Base-by-base conservation (phyloP, 2,113 vertebrate species). In the Onychostruthus taczanowskii region DNA sequence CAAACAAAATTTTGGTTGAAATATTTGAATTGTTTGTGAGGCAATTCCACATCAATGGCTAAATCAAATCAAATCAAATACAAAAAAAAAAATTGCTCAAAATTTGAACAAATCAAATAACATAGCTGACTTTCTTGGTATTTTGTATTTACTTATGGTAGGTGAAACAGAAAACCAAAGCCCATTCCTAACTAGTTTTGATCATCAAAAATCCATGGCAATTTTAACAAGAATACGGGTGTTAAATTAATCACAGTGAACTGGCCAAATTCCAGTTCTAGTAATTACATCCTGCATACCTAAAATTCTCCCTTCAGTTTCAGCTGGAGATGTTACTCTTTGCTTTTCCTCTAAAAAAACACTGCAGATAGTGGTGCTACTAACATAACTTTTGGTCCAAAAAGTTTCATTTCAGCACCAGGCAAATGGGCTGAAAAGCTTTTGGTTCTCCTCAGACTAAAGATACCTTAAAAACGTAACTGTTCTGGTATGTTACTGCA, bases 221-320 rank as follows among this genome's bases (percentile, higher is more conserved):
- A 96, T 92, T 91, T 95, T 79, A 94, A 87, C 90, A 97, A 93
- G 84, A 94, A 74, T 84, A 89, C 0, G 7, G 47, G 91, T 95
- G 95, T 91, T 95, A 95, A 95, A 95, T 93, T 96, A 97, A 97
- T 95, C 91, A 95, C 66, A 88, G 68, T 59, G 86, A 91, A 69
- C 86, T 95, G 89, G 93, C 82, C 62, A 76, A 93, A 97, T 94
- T 97, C 91, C 89, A 91, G 46, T 49, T 91, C 64, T 79, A 39
- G 56, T 96, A 96, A 96, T 94, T 96, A 88, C 44, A 87, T 96
- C 73, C 90, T 91, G 79, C 87, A 95, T 92, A 62, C 86, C 90
- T 97, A 91, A 93, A 92, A 93, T 93, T 95, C 81, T 44, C 80
- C 62, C 58, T 87, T 77, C 66, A 91, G 63, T 79, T 96, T 81